Evolutionary conservation across 23 tunicate genomes (phyloP), one percentile per base, ranked within the genome.

Genomic region (Ciona savignyi): DNA sequence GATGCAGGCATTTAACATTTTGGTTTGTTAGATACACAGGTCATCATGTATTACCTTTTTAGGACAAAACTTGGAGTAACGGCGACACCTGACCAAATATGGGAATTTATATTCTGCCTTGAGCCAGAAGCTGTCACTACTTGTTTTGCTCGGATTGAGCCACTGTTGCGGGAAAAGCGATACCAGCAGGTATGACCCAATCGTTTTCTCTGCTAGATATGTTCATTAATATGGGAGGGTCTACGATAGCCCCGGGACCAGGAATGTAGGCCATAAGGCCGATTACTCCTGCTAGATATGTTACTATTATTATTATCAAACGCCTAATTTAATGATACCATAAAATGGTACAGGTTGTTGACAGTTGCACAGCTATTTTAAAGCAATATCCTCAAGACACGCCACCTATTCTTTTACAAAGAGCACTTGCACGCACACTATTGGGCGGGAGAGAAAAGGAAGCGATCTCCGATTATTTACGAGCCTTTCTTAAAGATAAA

Each of bases 401-500:
- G 23, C 75, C 81, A 25, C 74, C 87, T 9, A 67, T 88, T 1
- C 66, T 88, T 29, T 32, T 88, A 30, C 87, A 81, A 66, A 68
- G 96, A 1, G 96, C 74, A 3, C 34, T 88, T 42, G 87, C 96
- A 2, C 81, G 77, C n/a, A 78, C 96, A 33, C 30, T 88, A 72
- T 30, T 82, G 51, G 80, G 75, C 0, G 80, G 73, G 25, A 67
- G 60, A 23, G 83, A 81, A 28, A 81, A 78, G 51, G 77, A 71
- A 60, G 96, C 96, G 6, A 81, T 88, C 27, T 60, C 96, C 25
- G 96, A 88, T 72, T 88, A 81, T 65, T 76, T 88, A 6, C 83
- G 96, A 27, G 96, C 96, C 3, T 88, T 66, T 34, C 77, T 81
- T 60, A 88, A 77, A 62, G 87, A 88, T 70, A 88, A 88, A 78